A percentile compares a stretch with the other conserved stretches of the same genome.
phyloP scores from a whole-genome alignment of 2,888 invertebrate species.

The Rhorus exstirpatorius region DNA sequence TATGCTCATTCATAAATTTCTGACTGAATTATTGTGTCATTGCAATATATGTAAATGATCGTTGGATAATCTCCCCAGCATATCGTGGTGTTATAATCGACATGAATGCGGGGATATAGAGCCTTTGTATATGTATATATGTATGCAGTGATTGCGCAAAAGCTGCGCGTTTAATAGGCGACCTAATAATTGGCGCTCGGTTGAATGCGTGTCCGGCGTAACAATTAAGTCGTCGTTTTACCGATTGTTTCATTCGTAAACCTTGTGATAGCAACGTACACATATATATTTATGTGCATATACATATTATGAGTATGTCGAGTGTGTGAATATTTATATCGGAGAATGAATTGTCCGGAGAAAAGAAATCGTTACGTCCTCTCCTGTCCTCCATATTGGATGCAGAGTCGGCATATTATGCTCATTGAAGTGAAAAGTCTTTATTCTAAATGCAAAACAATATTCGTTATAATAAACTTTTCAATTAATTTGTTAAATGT shows the following conservation, averaged over 20 bases:
- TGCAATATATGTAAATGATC: conserved; percentile 14
- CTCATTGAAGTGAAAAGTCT: neutral
- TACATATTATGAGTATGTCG: neutral
- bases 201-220: conserved; percentile 70
- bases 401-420: neutral
- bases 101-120: neutral
- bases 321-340: neutral
- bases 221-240: conserved; percentile 44
- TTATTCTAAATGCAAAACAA: neutral
- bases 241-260: conserved; percentile 50
- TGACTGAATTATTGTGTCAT: conserved; percentile 2
- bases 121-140: conserved; percentile 14
- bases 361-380: neutral
- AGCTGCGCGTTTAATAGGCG: conserved; percentile 55
- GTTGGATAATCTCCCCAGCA: conserved; percentile 15
- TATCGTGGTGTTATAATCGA: conserved; percentile 38
- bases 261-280: conserved; percentile 29
- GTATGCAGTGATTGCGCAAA: conserved; percentile 57
- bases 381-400: neutral
- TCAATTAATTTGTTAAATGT: too few relatives aligned
- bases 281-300: conserved; percentile 2
- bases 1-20: neutral
- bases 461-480: too few relatives aligned
- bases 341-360: neutral
- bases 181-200: conserved; percentile 73